Evolutionary conservation across 2,113 vertebrate genomes (phyloP), one percentile per base, ranked within the genome.

Genomic region (Nematolebias whitei): DNA sequence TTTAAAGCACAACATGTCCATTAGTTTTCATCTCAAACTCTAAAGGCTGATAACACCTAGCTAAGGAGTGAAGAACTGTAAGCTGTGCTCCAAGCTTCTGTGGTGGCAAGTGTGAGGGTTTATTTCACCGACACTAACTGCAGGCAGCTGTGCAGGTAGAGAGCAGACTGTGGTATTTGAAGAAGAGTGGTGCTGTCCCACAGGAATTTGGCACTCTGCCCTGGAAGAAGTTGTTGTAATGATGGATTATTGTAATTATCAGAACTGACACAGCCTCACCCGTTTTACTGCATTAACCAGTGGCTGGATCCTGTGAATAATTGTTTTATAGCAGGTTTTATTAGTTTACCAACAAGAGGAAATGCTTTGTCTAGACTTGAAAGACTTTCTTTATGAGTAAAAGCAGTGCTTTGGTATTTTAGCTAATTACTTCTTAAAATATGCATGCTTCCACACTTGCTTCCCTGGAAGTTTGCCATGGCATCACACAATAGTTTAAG

Each of bases 51-150:
- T 5, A 35, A 35, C 32, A 35, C 32, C 32, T 72, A 76, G 85
- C 50, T 82, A 84, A 0, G 92, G 92, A 58, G 73, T 78, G 40
- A 88, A 84, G 60, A 91, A 90, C 79, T 95, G 94, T 70, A 94
- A 35, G 32, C 93, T 95, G 94, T 74, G 88, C 79, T 26, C 90
- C 92, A 0, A 93, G 93, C 32, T 94, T 92, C 86, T 93, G 91
- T 0, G 92, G 93, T 22, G 92, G 87, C 76, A 85, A 93, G 76
- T 95, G 93, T 82, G 91, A 95, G 86, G 93, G 93, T n/a, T 91
- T 24, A 40, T 59, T 53, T 59, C 60, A n/a, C 61, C 45, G 16
- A 66, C 20, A n/a, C 65, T 7, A 23, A 43, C 74, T 61, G 72
- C 63, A 64, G 71, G 76, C 73, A 68, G 63, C 53, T 29, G 64